Evolutionary conservation across 2,888 invertebrate species (phyloP), one percentile per base, ranked within the genome.

Genomic region (Exocentrus adspersus): DNA sequence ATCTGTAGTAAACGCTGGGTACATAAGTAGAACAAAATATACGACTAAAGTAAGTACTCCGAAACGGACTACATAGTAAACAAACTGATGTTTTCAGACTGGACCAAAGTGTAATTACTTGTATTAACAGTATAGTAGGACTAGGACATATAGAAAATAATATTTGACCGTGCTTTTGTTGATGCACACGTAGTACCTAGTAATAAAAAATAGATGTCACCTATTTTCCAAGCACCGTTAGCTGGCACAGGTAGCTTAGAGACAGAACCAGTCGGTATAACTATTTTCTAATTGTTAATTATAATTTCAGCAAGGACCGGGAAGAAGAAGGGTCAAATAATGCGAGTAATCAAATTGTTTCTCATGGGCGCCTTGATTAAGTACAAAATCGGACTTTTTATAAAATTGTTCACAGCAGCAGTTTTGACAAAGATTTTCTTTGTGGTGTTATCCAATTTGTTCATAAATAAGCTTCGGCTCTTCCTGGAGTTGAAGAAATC

Each of bases 361-460:
- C 84, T 91, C 28, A 75, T 92, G 12, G 91, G 88, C 6, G 87
- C 89, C 24, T 85, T 92, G 1, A 78, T 92, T 3, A 92, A 91
- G 76, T 88, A 90, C 2, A 92, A 92, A 80, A 86, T 92, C 21
- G 88, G 88, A 42, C 83, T 92, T 0, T 73, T 92, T 21, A 82
- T 93, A 32, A 92, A 92, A 77, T 83, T 92, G 2, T 82, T 92
- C n/a, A 89, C 90, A 0, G 89, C 90, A 6, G 91, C 92, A 77
- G 80, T 93, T 58, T 84, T 92, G 85, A 83, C 92, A 1, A 92
- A 92, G 81, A 92, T 92, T 86, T 90, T 92, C 84, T 85, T 89
- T 19, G 87, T 92, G 56, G 91, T 92, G 0, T 77, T 91, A 1
- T 81, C 90, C 21, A 89, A 90, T 2, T 82, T 93, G 52, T 82